Evolutionary conservation across 2,113 vertebrate genomes (phyloP).

Genomic region (Todiramphus chloris): DNA sequence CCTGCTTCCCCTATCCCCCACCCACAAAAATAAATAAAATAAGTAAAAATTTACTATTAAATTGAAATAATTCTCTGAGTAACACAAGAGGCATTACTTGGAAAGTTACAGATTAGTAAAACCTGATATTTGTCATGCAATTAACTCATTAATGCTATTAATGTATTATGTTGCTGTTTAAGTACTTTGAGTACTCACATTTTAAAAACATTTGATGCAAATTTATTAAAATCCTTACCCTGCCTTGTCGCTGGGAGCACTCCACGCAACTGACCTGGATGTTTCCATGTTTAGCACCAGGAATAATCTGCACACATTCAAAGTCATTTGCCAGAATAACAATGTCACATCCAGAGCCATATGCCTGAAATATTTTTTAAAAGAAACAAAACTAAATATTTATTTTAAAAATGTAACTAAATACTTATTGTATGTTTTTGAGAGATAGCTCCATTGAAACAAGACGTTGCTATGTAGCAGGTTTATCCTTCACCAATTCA

Average conservation of each 20-base stretch:
- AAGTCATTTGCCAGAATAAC: slow-evolving; percentile 97
- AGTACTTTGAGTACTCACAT: not conserved
- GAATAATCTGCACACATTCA: slow-evolving; percentile 98
- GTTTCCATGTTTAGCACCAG: slow-evolving; percentile 98
- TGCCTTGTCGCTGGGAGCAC: slow-evolving; percentile 93
- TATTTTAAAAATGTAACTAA: not conserved
- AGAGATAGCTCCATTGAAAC: not conserved
- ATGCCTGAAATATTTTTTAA: slow-evolving; percentile 81
- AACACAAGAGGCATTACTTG: not conserved
- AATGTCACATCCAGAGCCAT: slow-evolving; percentile 97
- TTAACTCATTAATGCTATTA: not conserved
- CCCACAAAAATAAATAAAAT: not conserved
- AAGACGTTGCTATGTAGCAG: fast-evolving
- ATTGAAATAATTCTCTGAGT: not conserved
- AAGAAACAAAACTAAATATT: not conserved
- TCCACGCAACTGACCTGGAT: slow-evolving; percentile 99
- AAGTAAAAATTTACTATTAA: not conserved
- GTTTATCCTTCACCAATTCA: not conserved
- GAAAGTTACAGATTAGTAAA: not conserved
- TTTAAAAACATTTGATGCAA: not conserved
- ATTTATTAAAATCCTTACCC: slow-evolving; percentile 82
- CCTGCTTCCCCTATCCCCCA: not conserved
- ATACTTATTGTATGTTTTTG: not conserved
- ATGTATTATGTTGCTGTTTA: not conserved
- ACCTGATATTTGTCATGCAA: not conserved